Evolutionary conservation across 2,797 vertebrate genomes (phyloP), one percentile per base, ranked within the genome.

Genomic region (Neoniphon sammara): DNA sequence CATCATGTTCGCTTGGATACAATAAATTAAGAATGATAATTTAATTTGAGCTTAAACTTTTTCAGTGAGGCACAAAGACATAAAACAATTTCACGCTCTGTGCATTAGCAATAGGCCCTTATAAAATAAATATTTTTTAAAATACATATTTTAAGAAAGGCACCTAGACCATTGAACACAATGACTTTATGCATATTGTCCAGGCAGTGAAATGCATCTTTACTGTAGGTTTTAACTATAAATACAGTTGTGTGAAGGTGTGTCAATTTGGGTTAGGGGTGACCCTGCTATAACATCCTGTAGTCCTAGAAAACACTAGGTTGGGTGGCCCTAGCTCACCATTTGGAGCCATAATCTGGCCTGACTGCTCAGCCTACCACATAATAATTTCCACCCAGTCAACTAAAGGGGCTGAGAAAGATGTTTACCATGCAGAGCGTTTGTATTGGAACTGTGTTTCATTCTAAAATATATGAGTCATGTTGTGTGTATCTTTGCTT

Each of bases 41-140:
- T 88, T 80, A 70, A 88, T 85, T 82, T 80, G 75, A 31, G 44
- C 54, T 52, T 85, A 67, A 64, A 79, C 86, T 83, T 70, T 70
- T 81, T 85, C 56, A 78, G 61, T 68, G 66, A 69, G 62, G 70
- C 31, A 69, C 20, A 30, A 77, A 75, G 42, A 60, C 58, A 39
- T 50, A 18, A 50, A 7, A 21, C 17, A 50, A 50, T 8, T 8
- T n/a, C n/a, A 20, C 8, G 49, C 60, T 79, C 61, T 27, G 9
- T 21, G 9, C n/a, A 34, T 64, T 39, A 42, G 70, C 46, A 9
- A 2, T 9, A 39, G 36, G 9, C 11, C 36, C 11, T 39, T 39
- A n/a, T n/a, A n/a, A n/a, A n/a, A n/a, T n/a, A n/a, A 10, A 39
- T 7, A 7, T 39, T 10, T 39, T 39, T 39, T 39, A 11, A 39